phyloP scores from a whole-genome alignment of 35 echinoderm and acorn worm genomes.

The Eucidaris tribuloides region DNA sequence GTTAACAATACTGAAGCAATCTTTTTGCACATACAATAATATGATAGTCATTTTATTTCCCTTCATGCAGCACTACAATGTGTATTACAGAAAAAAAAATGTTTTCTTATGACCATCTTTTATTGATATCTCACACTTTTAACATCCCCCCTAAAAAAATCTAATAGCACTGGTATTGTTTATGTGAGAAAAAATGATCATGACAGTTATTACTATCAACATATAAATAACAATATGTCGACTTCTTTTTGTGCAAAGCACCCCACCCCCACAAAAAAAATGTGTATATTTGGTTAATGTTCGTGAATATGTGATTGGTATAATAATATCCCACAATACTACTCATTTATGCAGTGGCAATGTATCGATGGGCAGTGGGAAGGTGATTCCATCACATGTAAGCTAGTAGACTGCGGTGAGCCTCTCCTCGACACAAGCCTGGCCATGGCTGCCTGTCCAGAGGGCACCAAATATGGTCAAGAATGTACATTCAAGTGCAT shows the following conservation, averaged over 20 bases:
- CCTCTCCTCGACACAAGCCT: conserved; percentile 13
- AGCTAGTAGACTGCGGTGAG: conserved; percentile 60
- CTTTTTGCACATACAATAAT: too few species aligned
- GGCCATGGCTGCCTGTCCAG: conserved; percentile 44
- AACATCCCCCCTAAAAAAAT: background rate
- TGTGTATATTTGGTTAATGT: too few species aligned
- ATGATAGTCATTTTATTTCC: too few species aligned
- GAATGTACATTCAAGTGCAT: conserved; percentile 80
- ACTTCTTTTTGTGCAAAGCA: background rate
- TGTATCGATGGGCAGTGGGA: conserved; percentile 62
- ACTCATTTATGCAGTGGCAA: conserved; percentile 32
- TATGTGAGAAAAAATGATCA: background rate
- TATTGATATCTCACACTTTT: too few species aligned
- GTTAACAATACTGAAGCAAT: too few species aligned
- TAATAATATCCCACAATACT: background rate
- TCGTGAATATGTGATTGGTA: too few species aligned
- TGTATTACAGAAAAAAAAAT: too few species aligned
- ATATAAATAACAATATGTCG: background rate
- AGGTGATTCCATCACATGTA: conserved; percentile 38
- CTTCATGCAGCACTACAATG: too few species aligned
- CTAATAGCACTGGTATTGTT: background rate
- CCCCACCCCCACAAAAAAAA: too few species aligned
- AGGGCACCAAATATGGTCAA: conserved; percentile 45
- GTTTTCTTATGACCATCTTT: too few species aligned
- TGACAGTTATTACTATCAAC: background rate